phyloP scores from a whole-genome alignment of 2,888 invertebrate species.

The Hydrotaea diabolus region DNA sequence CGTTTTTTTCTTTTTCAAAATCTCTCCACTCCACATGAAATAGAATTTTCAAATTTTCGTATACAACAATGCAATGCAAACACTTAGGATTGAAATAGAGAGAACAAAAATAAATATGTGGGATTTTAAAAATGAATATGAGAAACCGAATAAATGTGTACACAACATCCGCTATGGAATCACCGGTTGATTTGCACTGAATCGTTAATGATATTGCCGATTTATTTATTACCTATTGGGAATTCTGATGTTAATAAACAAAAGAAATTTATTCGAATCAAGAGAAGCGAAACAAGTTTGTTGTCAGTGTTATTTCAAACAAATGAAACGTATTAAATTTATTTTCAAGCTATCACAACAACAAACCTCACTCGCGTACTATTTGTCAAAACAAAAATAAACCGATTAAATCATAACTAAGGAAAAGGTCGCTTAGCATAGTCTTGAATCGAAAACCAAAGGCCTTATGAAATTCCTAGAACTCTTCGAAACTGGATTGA shows the following conservation, averaged over 20 bases:
- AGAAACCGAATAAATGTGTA: neutral
- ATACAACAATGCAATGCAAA: neutral
- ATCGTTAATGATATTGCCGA: slow-evolving; percentile 50
- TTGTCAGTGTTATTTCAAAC: slow-evolving; percentile 18
- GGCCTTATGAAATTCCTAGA: slow-evolving; percentile 47
- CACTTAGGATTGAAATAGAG: neutral
- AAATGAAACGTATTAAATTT: slow-evolving; percentile 12
- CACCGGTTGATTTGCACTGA: slow-evolving; percentile 50
- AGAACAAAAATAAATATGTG: neutral
- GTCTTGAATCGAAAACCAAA: slow-evolving; percentile 12
- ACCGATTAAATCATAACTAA: slow-evolving; percentile 51
- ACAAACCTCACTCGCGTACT: slow-evolving; percentile 4
- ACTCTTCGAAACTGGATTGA: slow-evolving; percentile 28
- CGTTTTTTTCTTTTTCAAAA: neutral
- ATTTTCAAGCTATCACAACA: slow-evolving; percentile 16
- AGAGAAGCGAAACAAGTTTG: slow-evolving; percentile 55
- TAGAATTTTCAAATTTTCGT: neutral
- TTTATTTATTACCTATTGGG: neutral
- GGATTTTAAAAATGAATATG: neutral
- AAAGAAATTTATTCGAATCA: slow-evolving; percentile 34
- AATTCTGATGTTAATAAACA: slow-evolving; percentile 51
- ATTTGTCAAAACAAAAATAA: slow-evolving; percentile 32
- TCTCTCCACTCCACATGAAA: neutral
- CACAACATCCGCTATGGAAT: slow-evolving; percentile 31
- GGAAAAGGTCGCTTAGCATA: neutral